A percentile compares a stretch with the other conserved stretches of the same genome.
Evolutionary conservation across 2,797 vertebrate genomes (phyloP).

Genomic region (Nothura maculosa): DNA sequence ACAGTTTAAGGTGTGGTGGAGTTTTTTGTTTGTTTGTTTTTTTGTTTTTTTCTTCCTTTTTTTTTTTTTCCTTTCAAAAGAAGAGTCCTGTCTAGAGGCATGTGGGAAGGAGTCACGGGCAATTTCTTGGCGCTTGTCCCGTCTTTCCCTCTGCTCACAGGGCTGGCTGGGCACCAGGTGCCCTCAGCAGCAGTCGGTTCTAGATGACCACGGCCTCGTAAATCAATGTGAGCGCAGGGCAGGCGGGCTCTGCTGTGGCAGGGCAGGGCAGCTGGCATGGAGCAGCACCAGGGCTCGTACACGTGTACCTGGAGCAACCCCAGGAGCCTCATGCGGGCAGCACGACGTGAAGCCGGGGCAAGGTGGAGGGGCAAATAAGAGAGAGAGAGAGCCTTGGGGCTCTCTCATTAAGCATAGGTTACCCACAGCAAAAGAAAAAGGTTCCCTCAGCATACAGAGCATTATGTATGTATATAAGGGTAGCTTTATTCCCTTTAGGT

Average conservation of each 20-base stretch:
- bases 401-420: background rate
- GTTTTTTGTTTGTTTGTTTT: background rate
- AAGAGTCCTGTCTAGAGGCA: background rate
- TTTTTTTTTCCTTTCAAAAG: background rate
- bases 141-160: too few relatives aligned
- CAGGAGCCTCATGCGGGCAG: too few relatives aligned
- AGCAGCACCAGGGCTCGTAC: too few relatives aligned
- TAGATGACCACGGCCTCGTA: background rate
- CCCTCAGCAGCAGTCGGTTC: too few relatives aligned
- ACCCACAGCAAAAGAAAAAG: background rate
- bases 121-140: background rate
- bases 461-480: background rate
- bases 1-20: background rate
- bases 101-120: background rate
- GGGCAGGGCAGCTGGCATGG: too few relatives aligned
- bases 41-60: background rate
- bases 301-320: too few relatives aligned
- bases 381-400: too few relatives aligned
- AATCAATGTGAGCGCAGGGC: background rate
- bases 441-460: background rate
- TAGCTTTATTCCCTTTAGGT: too few relatives aligned
- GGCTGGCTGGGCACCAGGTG: background rate
- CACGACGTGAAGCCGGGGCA: too few relatives aligned
- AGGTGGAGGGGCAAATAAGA: too few relatives aligned
- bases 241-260: background rate